Evolutionary conservation across 2,797 vertebrate species (phyloP).

Genomic region (Xenops minutus): DNA sequence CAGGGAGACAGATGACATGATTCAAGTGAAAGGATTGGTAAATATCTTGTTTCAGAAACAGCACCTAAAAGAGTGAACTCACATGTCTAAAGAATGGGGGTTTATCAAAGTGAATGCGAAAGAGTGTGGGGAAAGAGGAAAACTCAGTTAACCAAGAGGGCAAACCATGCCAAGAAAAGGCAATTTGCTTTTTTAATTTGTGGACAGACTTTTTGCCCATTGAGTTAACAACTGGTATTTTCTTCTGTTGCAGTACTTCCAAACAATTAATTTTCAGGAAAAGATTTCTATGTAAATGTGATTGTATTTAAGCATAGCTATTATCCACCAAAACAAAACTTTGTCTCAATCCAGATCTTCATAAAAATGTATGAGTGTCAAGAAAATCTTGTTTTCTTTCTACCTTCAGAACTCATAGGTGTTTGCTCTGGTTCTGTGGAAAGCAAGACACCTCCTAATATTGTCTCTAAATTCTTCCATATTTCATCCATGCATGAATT

Average conservation of each 20-base stretch:
- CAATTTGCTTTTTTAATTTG: neutral
- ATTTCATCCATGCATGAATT: neutral
- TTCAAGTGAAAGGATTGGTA: neutral
- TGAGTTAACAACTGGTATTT: neutral
- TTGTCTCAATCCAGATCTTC: neutral
- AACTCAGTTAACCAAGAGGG: neutral
- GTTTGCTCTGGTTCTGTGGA: neutral
- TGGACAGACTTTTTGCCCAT: neutral
- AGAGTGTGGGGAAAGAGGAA: neutral
- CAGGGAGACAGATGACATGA: neutral
- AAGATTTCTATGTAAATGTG: neutral
- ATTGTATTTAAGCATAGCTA: neutral
- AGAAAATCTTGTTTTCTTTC: neutral
- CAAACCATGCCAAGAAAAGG: neutral
- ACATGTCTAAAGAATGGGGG: rapidly evolving
- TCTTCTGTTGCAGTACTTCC: neutral
- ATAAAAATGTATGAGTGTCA: neutral
- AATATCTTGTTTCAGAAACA: neutral
- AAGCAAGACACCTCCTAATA: neutral
- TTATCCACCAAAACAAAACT: neutral
- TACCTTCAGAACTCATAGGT: neutral
- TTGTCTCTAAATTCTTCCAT: neutral
- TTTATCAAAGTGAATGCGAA: neutral
- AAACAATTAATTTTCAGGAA: neutral
- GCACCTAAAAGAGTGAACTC: neutral